These are phyloP conservation scores for Syrrhaptes paradoxus DNA, from an alignment of 2,113 vertebrate species.

Conservation along the genomic window DNA sequence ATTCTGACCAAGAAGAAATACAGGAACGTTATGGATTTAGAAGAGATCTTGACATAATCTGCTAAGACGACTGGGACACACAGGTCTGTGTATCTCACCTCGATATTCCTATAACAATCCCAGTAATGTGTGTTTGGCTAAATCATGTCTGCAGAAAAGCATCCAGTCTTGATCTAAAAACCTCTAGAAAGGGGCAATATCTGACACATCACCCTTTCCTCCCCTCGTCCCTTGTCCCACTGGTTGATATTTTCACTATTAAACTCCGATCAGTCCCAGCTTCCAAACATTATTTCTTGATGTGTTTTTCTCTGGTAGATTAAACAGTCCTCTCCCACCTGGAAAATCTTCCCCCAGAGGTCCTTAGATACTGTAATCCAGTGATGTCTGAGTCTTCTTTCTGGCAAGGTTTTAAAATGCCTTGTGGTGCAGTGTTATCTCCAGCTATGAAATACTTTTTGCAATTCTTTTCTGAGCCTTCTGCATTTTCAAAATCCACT, in stretches of 20 bases:
- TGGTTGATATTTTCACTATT: neutral
- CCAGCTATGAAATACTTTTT: neutral
- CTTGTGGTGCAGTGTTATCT: neutral
- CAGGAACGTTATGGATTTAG: neutral
- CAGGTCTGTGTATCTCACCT: neutral
- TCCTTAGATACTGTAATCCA: neutral
- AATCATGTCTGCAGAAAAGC: neutral
- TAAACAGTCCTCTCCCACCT: neutral
- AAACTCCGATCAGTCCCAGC: neutral
- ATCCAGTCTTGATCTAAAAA: neutral
- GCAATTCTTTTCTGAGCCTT: neutral
- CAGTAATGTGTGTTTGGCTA: neutral
- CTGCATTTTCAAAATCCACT: conserved; percentile 20
- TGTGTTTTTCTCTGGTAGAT: neutral
- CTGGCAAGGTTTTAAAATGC: neutral
- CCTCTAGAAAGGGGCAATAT: neutral
- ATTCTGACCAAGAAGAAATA: neutral
- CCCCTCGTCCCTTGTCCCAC: neutral
- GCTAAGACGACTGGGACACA: fast-evolving
- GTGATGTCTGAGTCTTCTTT: neutral
- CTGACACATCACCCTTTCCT: neutral
- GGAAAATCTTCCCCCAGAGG: neutral
- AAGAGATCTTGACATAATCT: neutral
- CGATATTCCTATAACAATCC: fast-evolving
- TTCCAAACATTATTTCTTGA: neutral